A percentile compares a stretch with the other conserved stretches of the same genome.
Conservation (phyloP, 2,797 vertebrate genomes). For the Labeo calbasu region DNA sequence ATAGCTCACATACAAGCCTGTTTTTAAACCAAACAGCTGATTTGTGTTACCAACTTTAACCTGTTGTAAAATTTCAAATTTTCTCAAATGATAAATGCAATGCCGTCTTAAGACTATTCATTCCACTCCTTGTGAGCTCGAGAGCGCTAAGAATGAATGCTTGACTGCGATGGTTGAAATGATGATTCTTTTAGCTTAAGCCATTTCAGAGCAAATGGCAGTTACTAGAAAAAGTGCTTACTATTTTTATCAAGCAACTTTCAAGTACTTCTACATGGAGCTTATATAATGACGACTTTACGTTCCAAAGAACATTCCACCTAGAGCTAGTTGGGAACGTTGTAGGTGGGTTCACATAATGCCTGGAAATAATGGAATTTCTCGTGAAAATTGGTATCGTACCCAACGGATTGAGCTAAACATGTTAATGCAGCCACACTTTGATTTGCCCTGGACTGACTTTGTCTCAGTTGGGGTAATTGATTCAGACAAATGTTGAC, state of each 20-base stretch:
- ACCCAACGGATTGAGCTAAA: not conserved
- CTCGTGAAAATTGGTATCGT: not conserved
- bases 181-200: not conserved
- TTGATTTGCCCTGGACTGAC: constrained; percentile 26
- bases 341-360: constrained; percentile 28
- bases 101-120: not conserved
- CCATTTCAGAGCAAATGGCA: not conserved
- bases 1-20: not conserved
- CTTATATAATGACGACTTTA: not conserved
- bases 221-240: not conserved
- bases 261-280: not conserved
- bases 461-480: constrained; percentile 59
- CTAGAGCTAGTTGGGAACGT: not conserved
- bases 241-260: not conserved
- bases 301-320: not conserved
- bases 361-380: not conserved
- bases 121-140: not conserved
- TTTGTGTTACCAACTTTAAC: too few species aligned
- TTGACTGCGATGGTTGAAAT: not conserved
- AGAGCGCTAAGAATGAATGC: not conserved
- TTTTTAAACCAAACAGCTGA: not conserved
- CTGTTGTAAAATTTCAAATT: not conserved
- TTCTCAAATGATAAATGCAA: not conserved
- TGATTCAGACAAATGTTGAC: constrained; percentile 65
- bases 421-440: constrained; percentile 27